phyloP scores from a whole-genome alignment of 2,113 vertebrate species.

The Blennius ocellaris region DNA sequence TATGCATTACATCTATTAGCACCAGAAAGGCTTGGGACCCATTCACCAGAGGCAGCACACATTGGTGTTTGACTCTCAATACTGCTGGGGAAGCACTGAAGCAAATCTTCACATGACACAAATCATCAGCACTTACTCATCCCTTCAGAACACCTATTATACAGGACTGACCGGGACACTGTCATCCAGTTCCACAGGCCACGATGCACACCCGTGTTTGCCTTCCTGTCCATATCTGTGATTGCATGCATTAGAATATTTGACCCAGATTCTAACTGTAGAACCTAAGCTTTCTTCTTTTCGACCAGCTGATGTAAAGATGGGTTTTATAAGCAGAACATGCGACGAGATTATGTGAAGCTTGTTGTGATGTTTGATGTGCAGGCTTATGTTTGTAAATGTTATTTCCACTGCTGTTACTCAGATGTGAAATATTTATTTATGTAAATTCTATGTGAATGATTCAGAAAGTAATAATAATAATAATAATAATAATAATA shows the following conservation, averaged over 20 bases:
- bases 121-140: conserved; percentile 55
- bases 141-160: conserved; percentile 28
- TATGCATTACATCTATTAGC: conserved; percentile 23
- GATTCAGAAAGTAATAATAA: not conserved
- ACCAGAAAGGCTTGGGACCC: conserved; percentile 10
- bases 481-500: too few relatives aligned
- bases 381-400: conserved; percentile 34
- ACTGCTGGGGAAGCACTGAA: conserved; percentile 45
- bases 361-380: conserved; percentile 27
- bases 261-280: conserved; percentile 67
- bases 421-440: conserved; percentile 26
- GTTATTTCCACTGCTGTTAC: not conserved
- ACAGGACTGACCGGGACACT: conserved; percentile 17
- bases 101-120: conserved; percentile 65
- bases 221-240: not conserved
- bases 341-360: conserved; percentile 53
- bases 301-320: conserved; percentile 45
- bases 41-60: conserved; percentile 21
- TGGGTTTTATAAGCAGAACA: conserved; percentile 45
- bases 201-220: not conserved
- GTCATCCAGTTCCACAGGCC: not conserved
- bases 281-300: conserved; percentile 40
- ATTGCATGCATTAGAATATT: conserved; percentile 44
- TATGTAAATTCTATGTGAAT: too few relatives aligned
- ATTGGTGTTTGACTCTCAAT: conserved; percentile 37